Percentiles rank a stretch among this genome's conserved stretches.
Conservation (phyloP, 2,797 vertebrate genomes). For the Pangasius sanitwongsei region DNA sequence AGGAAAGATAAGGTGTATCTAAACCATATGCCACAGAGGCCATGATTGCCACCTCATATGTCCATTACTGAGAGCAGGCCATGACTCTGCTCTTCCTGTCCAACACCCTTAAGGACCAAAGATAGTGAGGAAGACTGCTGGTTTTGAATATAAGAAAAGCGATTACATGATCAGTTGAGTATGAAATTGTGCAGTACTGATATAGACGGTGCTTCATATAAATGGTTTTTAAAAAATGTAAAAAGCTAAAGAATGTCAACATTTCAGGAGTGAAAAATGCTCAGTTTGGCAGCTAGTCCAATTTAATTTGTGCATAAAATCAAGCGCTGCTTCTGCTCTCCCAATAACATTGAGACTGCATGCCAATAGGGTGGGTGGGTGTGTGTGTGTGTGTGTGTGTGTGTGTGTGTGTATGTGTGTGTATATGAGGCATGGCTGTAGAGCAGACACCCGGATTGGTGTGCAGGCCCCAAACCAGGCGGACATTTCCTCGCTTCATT, state of each 20-base stretch:
- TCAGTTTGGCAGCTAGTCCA: neutral
- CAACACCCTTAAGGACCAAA: neutral
- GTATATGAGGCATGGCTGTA: slow-evolving; percentile 51
- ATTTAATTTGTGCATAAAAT: neutral
- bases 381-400: neutral
- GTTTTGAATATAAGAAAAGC: neutral
- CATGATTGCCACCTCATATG: slow-evolving; percentile 62
- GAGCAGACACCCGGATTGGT: slow-evolving; percentile 65
- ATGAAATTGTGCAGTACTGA: slow-evolving; percentile 11
- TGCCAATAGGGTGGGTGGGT: neutral
- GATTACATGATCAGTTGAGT: neutral
- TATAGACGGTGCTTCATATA: neutral
- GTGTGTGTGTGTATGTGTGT: neutral
- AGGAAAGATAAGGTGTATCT: slow-evolving; percentile 58
- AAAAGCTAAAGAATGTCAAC: neutral
- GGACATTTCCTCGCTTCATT: slow-evolving; percentile 80
- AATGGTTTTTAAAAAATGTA: neutral
- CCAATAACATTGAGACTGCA: neutral
- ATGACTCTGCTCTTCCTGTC: slow-evolving; percentile 47
- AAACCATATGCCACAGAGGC: slow-evolving; percentile 69
- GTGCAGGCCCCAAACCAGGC: slow-evolving; percentile 66
- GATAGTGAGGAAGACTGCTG: neutral
- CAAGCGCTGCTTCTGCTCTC: neutral
- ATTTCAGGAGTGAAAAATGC: slow-evolving; percentile 10
- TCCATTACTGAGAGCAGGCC: slow-evolving; percentile 60